Evolutionary conservation across 2,797 vertebrate genomes (phyloP).

Genomic region (Agapornis canus): DNA sequence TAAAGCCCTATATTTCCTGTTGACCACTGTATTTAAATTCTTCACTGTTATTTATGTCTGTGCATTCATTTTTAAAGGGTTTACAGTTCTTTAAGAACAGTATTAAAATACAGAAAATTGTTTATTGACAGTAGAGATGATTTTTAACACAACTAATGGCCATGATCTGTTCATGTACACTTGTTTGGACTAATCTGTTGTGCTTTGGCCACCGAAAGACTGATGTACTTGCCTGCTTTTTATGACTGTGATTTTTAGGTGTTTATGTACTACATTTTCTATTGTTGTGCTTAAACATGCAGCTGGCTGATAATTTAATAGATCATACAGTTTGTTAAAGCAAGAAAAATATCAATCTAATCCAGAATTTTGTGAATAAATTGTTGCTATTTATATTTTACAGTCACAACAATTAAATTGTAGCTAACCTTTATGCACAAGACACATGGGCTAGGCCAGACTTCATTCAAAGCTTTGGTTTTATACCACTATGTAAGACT

Average conservation of each 20-base stretch:
- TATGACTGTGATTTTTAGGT: conserved; percentile 33
- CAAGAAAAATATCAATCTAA: conserved; percentile 7
- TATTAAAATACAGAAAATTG: background rate
- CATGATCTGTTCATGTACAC: background rate
- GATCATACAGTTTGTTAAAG: background rate
- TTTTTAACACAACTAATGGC: conserved; percentile 1
- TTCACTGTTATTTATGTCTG: conserved; percentile 64
- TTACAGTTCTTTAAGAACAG: conserved; percentile 45
- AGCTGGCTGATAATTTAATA: conserved; percentile 19
- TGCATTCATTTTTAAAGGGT: conserved; percentile 23
- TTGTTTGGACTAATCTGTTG: background rate
- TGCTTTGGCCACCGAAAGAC: conserved; percentile 18
- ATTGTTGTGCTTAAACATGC: conserved; percentile 24
- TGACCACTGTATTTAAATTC: conserved; percentile 53
- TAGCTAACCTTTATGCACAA: background rate
- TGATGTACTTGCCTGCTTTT: conserved; percentile 42
- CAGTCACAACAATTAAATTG: background rate
- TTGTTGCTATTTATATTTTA: conserved; percentile 72
- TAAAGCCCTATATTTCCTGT: background rate
- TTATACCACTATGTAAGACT: background rate
- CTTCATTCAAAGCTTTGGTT: background rate
- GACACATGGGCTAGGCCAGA: background rate
- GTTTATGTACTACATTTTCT: conserved; percentile 50
- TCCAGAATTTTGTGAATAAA: conserved; percentile 66
- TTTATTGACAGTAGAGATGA: background rate